These are phyloP conservation scores for Holothuria glaberrima DNA, from an alignment of 35 echinoderm and acorn worm genomes.

Conservation along the genomic window DNA sequence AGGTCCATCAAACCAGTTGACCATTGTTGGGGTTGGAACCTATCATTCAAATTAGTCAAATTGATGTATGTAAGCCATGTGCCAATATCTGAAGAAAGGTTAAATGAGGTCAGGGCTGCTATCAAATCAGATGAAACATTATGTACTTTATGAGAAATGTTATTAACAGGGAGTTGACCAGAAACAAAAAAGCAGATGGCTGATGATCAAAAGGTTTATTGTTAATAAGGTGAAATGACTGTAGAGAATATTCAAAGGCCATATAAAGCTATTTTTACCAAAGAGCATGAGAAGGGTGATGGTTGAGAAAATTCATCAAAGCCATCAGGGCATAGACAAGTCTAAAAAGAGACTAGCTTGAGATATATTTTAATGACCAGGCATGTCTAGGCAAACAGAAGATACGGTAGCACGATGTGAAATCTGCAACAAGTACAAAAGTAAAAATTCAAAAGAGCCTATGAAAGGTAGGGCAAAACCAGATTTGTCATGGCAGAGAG, in stretches of 20 bases:
- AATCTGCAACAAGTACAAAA: constrained; percentile 18
- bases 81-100: constrained; percentile 6
- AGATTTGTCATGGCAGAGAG: constrained; percentile 53
- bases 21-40: too few relatives aligned
- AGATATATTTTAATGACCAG: constrained; percentile 41
- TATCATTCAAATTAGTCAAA: constrained; percentile 9
- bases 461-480: constrained; percentile 36
- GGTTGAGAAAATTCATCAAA: constrained; percentile 27
- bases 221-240: constrained; percentile 32
- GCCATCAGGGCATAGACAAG: constrained; percentile 61
- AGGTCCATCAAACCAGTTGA: too few relatives aligned
- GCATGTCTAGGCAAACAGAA: constrained; percentile 47
- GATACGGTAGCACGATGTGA: constrained; percentile 27
- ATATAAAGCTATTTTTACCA: constrained; percentile 34
- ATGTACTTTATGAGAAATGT: neutral
- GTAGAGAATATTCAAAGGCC: constrained; percentile 50
- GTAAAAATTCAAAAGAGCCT: constrained; percentile 31
- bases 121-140: constrained; percentile 1
- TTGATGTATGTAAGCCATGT: constrained; percentile 2
- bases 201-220: constrained; percentile 8
- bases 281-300: neutral
- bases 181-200: constrained; percentile 9
- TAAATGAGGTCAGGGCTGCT: constrained; percentile 13
- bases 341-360: constrained; percentile 32
- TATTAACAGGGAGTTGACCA: neutral